Percentiles rank a stretch among this genome's conserved stretches.
These are phyloP conservation scores for Chelonus formosanus DNA, from an alignment of 2,888 invertebrate genomes.

Conservation along the genomic window DNA sequence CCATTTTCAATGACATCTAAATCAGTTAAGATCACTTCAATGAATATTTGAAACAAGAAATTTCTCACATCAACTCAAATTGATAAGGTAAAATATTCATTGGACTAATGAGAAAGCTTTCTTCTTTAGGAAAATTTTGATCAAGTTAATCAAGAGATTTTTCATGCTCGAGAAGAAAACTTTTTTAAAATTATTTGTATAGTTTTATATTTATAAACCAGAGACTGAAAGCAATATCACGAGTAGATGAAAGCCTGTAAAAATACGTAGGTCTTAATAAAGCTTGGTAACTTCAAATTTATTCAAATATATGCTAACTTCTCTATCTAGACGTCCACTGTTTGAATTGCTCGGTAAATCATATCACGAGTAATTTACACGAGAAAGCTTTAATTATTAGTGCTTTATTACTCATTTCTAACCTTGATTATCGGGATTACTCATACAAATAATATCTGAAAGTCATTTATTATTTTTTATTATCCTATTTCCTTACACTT, in stretches of 20 bases:
- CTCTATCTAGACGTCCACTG: slow-evolving; percentile 47
- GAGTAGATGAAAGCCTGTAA: slow-evolving; percentile 45
- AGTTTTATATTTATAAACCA: background rate
- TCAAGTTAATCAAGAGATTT: slow-evolving; percentile 2
- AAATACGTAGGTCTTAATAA: slow-evolving; percentile 57
- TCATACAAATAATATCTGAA: background rate
- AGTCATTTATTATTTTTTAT: too few relatives aligned
- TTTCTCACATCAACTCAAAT: slow-evolving; percentile 29
- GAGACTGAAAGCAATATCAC: background rate
- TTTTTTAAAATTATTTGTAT: background rate
- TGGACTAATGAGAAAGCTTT: background rate
- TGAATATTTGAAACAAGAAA: slow-evolving; percentile 23
- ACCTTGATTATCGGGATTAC: slow-evolving; percentile 18
- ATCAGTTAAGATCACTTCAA: too few relatives aligned
- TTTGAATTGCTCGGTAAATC: slow-evolving; percentile 53
- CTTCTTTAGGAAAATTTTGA: background rate
- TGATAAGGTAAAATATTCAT: slow-evolving; percentile 12
- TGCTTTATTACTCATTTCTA: slow-evolving; percentile 39
- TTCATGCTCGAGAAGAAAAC: background rate
- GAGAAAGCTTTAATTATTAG: slow-evolving; percentile 32
- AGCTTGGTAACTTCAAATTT: slow-evolving; percentile 55
- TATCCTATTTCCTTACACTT: too few relatives aligned
- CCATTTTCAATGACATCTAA: too few relatives aligned
- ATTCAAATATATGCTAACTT: slow-evolving; percentile 60
- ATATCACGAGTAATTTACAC: slow-evolving; percentile 51